A percentile compares a stretch with the other conserved stretches of the same genome.
These are phyloP conservation scores for Ptychobarbus kaznakovi DNA, from an alignment of 2,797 vertebrate species.

Conservation along the genomic window DNA sequence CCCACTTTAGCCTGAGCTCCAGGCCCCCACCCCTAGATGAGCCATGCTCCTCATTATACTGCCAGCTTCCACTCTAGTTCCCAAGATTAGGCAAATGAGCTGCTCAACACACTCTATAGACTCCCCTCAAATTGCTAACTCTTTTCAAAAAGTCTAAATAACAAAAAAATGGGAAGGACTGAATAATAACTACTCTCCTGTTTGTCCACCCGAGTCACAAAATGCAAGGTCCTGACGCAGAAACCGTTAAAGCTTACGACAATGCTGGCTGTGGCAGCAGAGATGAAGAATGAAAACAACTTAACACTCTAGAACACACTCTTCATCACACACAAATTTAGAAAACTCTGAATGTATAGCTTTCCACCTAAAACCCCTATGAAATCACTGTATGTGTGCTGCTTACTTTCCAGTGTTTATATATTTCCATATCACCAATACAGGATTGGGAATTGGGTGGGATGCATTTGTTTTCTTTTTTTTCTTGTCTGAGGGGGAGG, in stretches of 20 bases:
- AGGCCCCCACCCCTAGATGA: conserved; percentile 69
- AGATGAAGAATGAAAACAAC: conserved; percentile 3
- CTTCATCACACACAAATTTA: neutral
- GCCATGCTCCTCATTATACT: conserved; percentile 81
- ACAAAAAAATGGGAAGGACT: conserved; percentile 55
- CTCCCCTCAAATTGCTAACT: conserved; percentile 64
- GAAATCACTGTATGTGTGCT: neutral
- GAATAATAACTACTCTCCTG: conserved; percentile 55
- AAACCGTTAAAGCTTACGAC: conserved; percentile 28
- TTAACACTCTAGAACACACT: neutral
- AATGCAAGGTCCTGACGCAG: conserved; percentile 42
- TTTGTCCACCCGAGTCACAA: conserved; percentile 49
- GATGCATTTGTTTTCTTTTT: too few species aligned
- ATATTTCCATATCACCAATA: neutral
- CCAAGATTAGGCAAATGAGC: conserved; percentile 89
- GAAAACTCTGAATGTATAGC: neutral
- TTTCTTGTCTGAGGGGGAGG: neutral
- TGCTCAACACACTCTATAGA: conserved; percentile 76
- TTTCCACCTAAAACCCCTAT: neutral
- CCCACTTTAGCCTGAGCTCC: conserved; percentile 62
- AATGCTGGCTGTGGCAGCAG: neutral
- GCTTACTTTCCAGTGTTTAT: neutral
- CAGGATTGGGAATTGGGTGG: neutral
- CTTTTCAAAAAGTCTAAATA: conserved; percentile 69
- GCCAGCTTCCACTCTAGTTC: conserved; percentile 84